Evolutionary conservation across 2,797 vertebrate species (phyloP), one percentile per base, ranked within the genome.

Genomic region (Coranthus polyacanthus): DNA sequence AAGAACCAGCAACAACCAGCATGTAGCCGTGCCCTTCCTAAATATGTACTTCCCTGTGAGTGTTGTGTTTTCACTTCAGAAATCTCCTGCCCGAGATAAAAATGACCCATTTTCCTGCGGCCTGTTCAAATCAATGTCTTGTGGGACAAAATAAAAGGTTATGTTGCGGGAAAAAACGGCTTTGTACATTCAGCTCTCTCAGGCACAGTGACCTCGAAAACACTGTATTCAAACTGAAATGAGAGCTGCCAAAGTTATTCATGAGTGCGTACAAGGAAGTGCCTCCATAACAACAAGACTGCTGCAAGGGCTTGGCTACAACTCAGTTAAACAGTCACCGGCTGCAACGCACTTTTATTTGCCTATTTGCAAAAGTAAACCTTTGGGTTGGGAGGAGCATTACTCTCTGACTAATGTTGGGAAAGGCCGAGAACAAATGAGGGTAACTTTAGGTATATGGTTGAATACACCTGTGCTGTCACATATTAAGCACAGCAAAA

Each of bases 31-130:
- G 62, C 64, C 57, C 63, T 80, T 70, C 36, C 16, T 55, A 69
- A 80, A 82, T 55, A 78, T 66, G 55, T 54, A 47, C 52, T 72
- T 60, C 71, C 18, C 16, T 54, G 26, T 11, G 24, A 44, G 37
- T 26, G 20, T 11, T 55, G 38, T 59, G 50, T 57, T 75, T 54
- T 52, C 45, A 63, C 60, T 58, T 59, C 26, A 76, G 17, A 65
- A 76, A 67, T 59, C 38, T 58, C 22, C 26, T 68, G 58, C 42
- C 44, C 65, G 6, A 51, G 50, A 68, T 80, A 3, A 37, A 47
- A 50, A 55, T 75, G 66, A 81, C 75, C 68, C 13, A 82, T 51
- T 75, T 82, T 77, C 53, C 34, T 46, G 17, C 3, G 36, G 51
- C 42, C 49, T 62, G 41, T 60, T 63, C 43, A 76, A 24, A 44